Base-by-base conservation (phyloP, 2,113 vertebrate genomes). In the Micromys minutus region DNA sequence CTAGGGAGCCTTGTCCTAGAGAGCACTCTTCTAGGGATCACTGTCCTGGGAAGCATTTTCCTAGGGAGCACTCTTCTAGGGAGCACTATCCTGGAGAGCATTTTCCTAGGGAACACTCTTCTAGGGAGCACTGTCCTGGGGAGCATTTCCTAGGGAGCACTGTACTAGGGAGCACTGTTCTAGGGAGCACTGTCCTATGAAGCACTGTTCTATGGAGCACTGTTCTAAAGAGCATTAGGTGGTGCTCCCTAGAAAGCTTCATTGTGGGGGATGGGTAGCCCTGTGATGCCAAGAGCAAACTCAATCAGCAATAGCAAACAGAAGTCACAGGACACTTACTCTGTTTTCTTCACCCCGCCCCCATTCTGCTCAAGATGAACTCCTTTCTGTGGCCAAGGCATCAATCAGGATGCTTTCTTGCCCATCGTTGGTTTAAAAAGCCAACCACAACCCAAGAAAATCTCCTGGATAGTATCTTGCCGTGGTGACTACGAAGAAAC, bases 351-450 rank as follows among this genome's bases (percentile, higher is more conserved):
- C 47, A 65, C 0, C 36, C 11, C 42, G 42, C 42, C 77, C 81
- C 87, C 71, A 22, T 67, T 79, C 52, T 91, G 80, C 72, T 86
- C 45, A 87, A n/a, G 57, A 45, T 3, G 50, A 86, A 83, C 2
- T 55, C 22, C n/a, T 94, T 86, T 85, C 76, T 88, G 63, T 65
- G 67, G 67, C 59, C 65, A 77, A 85, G 88, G 39, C 89, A 55
- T 22, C 47, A n/a, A 55, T 22, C 47, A n/a, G 39, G 67, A 26
- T 59, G 29, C 42, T 5, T n/a, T n/a, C 55, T 57, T 7, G 10
- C 4, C 71, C 24, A 12, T 63, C 29, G 0, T 0, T 67, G 72
- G 13, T n/a, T 92, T 67, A 50, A 86, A 61, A n/a, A 31, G 31
- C 19, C 45, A 71, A 19, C 45, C 12, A 0, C 7, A 26, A 65